Base-by-base conservation (phyloP, 2,797 vertebrate genomes). In the Remorina albescens region DNA sequence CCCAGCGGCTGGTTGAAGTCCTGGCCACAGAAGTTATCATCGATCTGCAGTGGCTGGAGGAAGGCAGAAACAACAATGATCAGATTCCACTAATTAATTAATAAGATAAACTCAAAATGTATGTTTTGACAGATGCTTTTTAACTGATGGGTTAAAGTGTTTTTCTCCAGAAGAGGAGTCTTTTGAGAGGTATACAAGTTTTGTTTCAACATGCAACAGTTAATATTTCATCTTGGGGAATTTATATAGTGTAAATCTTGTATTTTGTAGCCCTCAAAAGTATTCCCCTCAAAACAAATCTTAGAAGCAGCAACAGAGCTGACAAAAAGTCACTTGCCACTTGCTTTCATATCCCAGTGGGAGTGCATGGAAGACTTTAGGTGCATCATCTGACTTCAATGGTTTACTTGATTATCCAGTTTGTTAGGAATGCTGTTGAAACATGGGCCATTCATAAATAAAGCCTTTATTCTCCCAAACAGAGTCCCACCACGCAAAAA, bases 1-100 rank as follows among this genome's bases (percentile, higher is more conserved):
- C 97, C 97, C 71, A 99, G 94, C 0, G 97, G 97, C 92, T 99
- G 97, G 92, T 99, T 99, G 93, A 99, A 99, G 93, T 99, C 98
- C 93, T 99, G 98, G 23, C 98, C 98, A 0, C 98, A 99, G 94
- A 99, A 99, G 91, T 99, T 95, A 64, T 99, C 98, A 0, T 99
- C 97, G 0, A 99, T 99, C 94, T 99, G 97, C 81, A 99, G 88
- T 0, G 98, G 98, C 98, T 99, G 88, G 26, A 60, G 16, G n/a
- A 47, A 18, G 23, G 19, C 6, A 37, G 30, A 57, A 16, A 30
- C 67, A 19, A 60, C 1, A 66, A 28, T 6, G 46, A 50, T 60
- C 0, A 34, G 53, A 46, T n/a, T n/a, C n/a, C n/a, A n/a, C n/a
- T n/a, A n/a, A n/a, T n/a, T n/a, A n/a, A n/a, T n/a, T n/a, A n/a